These are phyloP conservation scores for Planiliza haematocheilus DNA, from an alignment of 2,113 vertebrate species.

Conservation along the genomic window DNA sequence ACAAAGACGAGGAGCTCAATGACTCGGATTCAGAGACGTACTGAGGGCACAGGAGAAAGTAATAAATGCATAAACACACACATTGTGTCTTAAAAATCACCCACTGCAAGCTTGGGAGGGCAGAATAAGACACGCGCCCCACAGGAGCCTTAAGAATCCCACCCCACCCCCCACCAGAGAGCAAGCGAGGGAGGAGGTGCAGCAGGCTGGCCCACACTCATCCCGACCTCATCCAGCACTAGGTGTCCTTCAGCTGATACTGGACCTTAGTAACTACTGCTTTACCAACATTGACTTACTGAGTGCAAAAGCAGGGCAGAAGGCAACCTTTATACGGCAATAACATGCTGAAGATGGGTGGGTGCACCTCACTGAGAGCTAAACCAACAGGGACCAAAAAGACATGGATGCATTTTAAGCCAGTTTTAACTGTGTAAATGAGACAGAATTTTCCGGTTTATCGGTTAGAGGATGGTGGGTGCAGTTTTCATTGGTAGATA, in stretches of 20 bases:
- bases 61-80: conserved; percentile 64
- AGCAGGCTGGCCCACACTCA: conserved; percentile 68
- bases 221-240: conserved; percentile 72
- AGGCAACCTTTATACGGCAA: conserved; percentile 70
- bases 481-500: conserved; percentile 39
- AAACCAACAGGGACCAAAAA: conserved; percentile 77
- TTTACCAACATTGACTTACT: conserved; percentile 57
- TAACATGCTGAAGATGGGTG: conserved; percentile 70
- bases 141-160: conserved; percentile 77
- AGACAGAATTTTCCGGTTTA: conserved; percentile 34
- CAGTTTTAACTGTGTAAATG: conserved; percentile 63
- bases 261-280: conserved; percentile 66
- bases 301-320: conserved; percentile 45
- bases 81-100: conserved; percentile 80
- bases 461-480: conserved; percentile 10
- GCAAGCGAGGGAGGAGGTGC: conserved; percentile 60
- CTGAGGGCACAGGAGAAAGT: conserved; percentile 75
- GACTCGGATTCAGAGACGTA: conserved; percentile 99
- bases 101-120: conserved; percentile 70
- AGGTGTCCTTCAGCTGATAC: conserved; percentile 72
- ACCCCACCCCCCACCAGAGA: conserved; percentile 15
- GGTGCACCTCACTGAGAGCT: conserved; percentile 69
- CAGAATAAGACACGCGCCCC: conserved; percentile 53
- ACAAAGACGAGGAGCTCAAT: conserved; percentile 95
- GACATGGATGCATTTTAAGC: conserved; percentile 72